A percentile compares a stretch with the other conserved stretches of the same genome.
These are phyloP conservation scores for Gymnoscelis rufifasciata DNA, from an alignment of 2,888 invertebrate genomes.

Conservation along the genomic window DNA sequence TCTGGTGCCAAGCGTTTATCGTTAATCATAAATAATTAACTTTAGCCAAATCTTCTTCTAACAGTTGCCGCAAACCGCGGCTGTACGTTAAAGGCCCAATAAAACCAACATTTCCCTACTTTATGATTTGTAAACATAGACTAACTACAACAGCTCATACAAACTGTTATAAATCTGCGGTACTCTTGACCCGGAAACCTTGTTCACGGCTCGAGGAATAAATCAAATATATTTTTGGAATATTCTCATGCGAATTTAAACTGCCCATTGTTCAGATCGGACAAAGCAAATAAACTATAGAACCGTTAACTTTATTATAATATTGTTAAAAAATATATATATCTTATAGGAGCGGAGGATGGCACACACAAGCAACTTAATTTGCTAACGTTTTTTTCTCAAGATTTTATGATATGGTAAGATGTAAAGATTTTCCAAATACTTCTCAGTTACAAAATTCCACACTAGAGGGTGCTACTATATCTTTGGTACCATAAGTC, in stretches of 20 bases:
- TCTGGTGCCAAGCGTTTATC: neutral
- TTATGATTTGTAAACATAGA: constrained; percentile 34
- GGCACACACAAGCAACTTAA: too few relatives aligned
- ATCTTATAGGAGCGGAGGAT: too few relatives aligned
- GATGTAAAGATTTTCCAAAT: too few relatives aligned
- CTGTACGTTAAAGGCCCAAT: constrained; percentile 24
- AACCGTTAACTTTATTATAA: constrained; percentile 3
- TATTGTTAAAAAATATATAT: too few relatives aligned
- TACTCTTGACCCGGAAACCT: constrained; percentile 56
- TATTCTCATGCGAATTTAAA: constrained; percentile 27
- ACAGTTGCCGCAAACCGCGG: constrained; percentile 21
- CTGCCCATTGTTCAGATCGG: constrained; percentile 33
- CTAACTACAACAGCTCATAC: constrained; percentile 11
- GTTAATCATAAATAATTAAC: neutral
- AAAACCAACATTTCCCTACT: constrained; percentile 26
- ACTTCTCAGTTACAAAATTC: too few relatives aligned
- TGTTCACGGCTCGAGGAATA: constrained; percentile 43
- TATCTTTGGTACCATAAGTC: too few relatives aligned
- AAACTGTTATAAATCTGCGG: constrained; percentile 18
- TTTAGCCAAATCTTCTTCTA: constrained; percentile 6
- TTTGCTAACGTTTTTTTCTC: too few relatives aligned
- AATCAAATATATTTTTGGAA: constrained; percentile 44
- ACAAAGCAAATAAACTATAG: constrained; percentile 18
- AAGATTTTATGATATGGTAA: too few relatives aligned
- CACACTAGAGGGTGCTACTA: too few relatives aligned